phyloP scores from a whole-genome alignment of 2,113 vertebrate species.

The Brachypodius melanocephalos region DNA sequence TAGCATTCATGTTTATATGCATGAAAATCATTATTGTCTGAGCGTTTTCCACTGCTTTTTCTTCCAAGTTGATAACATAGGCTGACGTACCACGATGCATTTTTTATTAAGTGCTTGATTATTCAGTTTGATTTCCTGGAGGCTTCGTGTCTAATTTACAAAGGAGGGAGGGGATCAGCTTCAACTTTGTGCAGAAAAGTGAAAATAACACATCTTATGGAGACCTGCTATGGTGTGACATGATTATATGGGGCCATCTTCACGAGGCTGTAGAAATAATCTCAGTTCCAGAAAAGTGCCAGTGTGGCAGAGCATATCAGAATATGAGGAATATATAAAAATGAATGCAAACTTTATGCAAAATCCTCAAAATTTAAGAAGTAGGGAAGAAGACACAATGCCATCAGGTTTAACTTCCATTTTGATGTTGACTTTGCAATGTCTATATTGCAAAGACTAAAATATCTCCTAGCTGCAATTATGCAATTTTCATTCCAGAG shows the following conservation, averaged over 20 bases:
- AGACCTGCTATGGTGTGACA: neutral
- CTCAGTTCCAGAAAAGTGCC: neutral
- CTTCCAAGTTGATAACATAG: slow-evolving; percentile 35
- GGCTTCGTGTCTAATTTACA: slow-evolving; percentile 42
- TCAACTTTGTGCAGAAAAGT: neutral
- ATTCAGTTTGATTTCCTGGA: slow-evolving; percentile 69
- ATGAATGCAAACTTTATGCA: neutral
- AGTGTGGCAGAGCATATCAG: neutral
- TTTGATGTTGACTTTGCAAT: neutral
- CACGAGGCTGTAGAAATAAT: neutral
- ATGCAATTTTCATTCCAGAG: neutral
- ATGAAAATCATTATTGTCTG: slow-evolving; percentile 54
- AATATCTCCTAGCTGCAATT: neutral
- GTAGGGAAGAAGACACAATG: neutral
- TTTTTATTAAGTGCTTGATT: slow-evolving; percentile 68
- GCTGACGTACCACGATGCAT: slow-evolving; percentile 42
- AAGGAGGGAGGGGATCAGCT: neutral
- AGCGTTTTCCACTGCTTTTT: neutral
- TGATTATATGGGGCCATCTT: neutral
- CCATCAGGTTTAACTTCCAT: neutral
- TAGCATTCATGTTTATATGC: slow-evolving; percentile 49
- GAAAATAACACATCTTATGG: neutral
- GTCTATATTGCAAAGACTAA: neutral
- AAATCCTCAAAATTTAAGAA: neutral
- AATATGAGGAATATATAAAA: neutral